A percentile compares a stretch with the other conserved stretches of the same genome.
Conservation (phyloP, 2,888 invertebrate genomes). For the Listrodromus nycthemerus region DNA sequence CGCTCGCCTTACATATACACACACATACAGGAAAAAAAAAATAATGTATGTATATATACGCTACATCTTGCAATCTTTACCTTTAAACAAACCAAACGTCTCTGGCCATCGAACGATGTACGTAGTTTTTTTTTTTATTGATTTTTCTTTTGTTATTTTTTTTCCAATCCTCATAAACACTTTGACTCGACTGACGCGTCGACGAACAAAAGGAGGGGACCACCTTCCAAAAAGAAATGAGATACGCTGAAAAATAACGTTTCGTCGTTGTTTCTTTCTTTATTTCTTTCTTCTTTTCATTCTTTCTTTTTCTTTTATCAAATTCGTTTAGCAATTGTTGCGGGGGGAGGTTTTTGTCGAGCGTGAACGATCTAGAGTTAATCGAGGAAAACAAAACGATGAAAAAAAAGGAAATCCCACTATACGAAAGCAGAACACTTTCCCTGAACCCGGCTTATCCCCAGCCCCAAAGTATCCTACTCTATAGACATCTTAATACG, state of each 20-base stretch:
- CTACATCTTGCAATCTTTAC: constrained; percentile 68
- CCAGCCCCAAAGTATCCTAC: constrained; percentile 82
- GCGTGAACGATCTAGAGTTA: constrained; percentile 37
- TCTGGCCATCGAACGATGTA: constrained; percentile 66
- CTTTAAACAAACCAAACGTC: constrained; percentile 60
- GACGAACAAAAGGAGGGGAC: constrained; percentile 34
- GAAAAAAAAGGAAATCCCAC: constrained; percentile 46
- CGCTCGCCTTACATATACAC: constrained; percentile 29
- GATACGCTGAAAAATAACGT: constrained; percentile 15
- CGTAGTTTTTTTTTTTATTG: constrained; percentile 50
- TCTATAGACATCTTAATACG: constrained; percentile 84
- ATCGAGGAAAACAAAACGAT: constrained; percentile 48
- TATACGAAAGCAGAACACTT: constrained; percentile 72
- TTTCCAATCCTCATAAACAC: constrained; percentile 26
- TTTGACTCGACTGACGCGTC: constrained; percentile 37
- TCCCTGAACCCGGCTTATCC: constrained; percentile 78
- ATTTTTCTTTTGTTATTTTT: constrained; percentile 51
- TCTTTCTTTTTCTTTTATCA: constrained; percentile 47
- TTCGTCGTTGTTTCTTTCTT: constrained; percentile 49
- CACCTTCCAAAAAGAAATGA: constrained; percentile 3
- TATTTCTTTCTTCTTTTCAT: constrained; percentile 7
- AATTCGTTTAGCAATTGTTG: constrained; percentile 50
- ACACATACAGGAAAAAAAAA: constrained; percentile 57
- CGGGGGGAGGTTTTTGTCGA: constrained; percentile 46
- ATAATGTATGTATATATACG: constrained; percentile 66